Percentiles rank a stretch among this genome's conserved stretches.
Conservation (phyloP, 1,140 invertebrate genomes). For the Leptopilina clavipes region DNA sequence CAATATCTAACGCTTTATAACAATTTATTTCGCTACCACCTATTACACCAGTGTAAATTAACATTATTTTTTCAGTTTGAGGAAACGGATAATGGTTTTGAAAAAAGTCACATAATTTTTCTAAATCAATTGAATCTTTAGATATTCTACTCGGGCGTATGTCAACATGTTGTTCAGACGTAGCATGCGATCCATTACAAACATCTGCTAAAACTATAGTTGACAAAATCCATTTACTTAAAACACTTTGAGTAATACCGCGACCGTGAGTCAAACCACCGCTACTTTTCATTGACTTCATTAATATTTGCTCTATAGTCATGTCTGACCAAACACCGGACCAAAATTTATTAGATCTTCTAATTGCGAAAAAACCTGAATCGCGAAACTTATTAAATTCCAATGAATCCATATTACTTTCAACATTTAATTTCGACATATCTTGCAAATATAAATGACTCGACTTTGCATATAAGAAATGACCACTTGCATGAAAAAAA, state of each 20-base stretch:
- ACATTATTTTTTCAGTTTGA: constrained; percentile 57
- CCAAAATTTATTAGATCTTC: constrained; percentile 64
- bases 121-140: no score
- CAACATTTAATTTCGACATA: constrained; percentile 54
- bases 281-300: constrained; percentile 61
- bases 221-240: constrained; percentile 42
- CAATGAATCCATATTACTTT: constrained; percentile 51
- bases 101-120: no score
- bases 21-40: background rate
- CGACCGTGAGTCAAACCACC: constrained; percentile 43
- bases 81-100: constrained; percentile 60
- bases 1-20: background rate
- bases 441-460: constrained; percentile 64
- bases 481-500: constrained; percentile 65
- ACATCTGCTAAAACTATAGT: constrained; percentile 42
- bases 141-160: no score
- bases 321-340: constrained; percentile 67
- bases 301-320: constrained; percentile 65
- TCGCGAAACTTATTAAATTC: constrained; percentile 59
- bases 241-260: constrained; percentile 45
- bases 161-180: constrained; percentile 70
- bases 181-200: constrained; percentile 56
- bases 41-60: constrained; percentile 59
- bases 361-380: constrained; percentile 56
- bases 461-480: constrained; percentile 65